Base-by-base conservation (phyloP, 2,797 vertebrate species). In the Denticeps clupeoides region DNA sequence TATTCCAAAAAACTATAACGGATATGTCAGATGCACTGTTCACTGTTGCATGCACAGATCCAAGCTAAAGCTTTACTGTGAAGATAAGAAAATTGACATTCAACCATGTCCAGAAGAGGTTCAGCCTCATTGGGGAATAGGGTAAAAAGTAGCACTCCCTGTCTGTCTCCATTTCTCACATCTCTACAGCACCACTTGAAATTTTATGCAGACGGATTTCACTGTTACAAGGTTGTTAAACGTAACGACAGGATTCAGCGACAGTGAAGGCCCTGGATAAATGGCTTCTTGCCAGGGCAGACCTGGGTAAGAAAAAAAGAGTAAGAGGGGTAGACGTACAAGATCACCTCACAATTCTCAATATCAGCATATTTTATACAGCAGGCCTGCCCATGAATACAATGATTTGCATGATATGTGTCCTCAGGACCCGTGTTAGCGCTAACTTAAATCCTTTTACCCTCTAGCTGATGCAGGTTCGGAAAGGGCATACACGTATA, bases 141-240 rank as follows among this genome's bases (percentile, higher is more conserved):
- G n/a, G n/a, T n/a, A n/a, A n/a, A n/a, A n/a, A n/a, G n/a, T n/a
- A n/a, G n/a, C 4, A 28, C 23, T 44, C 16, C 46, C 55, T 55
- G 49, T 37, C 41, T 37, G 40, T 38, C 46, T 9, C 27, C 15
- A 16, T 11, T n/a, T n/a, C n/a, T n/a, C n/a, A n/a, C n/a, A n/a
- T 8, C 11, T 32, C 12, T 41, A 37, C 38, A 12, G 8, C 4
- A 21, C 16, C 11, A 35, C n/a, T 9, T 28, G 18, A 27, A 50
- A 42, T 48, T 13, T 44, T 44, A 49, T 21, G 40, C 18, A 27
- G 22, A 48, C 12, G 22, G 28, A 28, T 24, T 44, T 26, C n/a
- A 37, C 46, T 25, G 25, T 49, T 24, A 44, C 31, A 15, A 33
- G 47, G 8, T 44, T n/a, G 25, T 18, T 24, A 46, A 45, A 37